These are phyloP conservation scores for Zhengitettix transpicula DNA, from an alignment of 2,888 invertebrate species.

Conservation along the genomic window DNA sequence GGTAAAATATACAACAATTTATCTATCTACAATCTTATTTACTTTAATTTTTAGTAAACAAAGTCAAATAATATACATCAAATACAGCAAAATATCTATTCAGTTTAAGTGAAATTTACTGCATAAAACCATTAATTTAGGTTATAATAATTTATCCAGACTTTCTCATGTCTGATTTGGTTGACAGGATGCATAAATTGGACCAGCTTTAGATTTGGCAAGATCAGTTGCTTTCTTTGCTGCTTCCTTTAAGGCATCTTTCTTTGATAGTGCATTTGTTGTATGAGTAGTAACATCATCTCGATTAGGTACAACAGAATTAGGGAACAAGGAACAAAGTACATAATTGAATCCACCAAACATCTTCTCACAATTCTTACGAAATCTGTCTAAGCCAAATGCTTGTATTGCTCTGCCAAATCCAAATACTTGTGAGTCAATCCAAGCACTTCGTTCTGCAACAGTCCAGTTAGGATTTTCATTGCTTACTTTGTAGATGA, in stretches of 20 bases:
- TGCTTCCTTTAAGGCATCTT: constrained; percentile 53
- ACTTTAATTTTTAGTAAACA: no score
- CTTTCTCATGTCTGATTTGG: constrained; percentile 19
- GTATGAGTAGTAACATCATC: constrained; percentile 14
- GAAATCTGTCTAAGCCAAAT: constrained; percentile 79
- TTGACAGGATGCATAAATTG: constrained; percentile 25
- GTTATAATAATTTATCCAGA: no score
- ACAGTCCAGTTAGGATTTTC: constrained; percentile 56
- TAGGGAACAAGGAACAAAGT: constrained; percentile 53
- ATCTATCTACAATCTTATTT: no score
- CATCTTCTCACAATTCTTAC: constrained; percentile 70
- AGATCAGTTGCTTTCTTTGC: constrained; percentile 68
- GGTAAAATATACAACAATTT: no score
- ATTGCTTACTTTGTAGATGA: constrained; percentile 58
- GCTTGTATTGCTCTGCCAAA: constrained; percentile 75
- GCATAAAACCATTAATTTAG: no score
- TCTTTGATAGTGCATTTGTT: constrained; percentile 19
- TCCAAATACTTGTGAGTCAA: constrained; percentile 76
- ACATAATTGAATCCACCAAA: constrained; percentile 73
- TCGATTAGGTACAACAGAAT: constrained; percentile 21
- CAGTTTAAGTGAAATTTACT: no score
- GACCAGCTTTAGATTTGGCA: constrained; percentile 43
- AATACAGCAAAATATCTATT: no score
- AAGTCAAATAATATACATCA: no score
- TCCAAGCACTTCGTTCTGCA: constrained; percentile 70